Conservation (phyloP, 2,888 invertebrate species). For the Acanthosoma haemorrhoidale region DNA sequence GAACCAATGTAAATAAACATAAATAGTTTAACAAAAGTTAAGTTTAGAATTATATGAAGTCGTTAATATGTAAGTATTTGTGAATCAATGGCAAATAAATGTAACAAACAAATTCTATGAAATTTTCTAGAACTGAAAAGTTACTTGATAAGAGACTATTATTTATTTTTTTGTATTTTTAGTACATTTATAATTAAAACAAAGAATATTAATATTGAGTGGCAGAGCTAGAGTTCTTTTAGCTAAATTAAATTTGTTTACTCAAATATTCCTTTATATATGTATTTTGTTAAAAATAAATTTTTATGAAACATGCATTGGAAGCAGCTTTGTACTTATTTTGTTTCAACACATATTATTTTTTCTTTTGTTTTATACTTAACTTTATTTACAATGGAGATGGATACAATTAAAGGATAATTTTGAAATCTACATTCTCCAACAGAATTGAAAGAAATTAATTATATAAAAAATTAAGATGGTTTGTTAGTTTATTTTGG, state of each 20-base stretch:
- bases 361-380: too few relatives aligned
- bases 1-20: not conserved
- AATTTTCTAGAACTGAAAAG: not conserved
- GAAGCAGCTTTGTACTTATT: not conserved
- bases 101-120: not conserved
- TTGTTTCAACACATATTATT: not conserved
- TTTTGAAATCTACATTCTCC: too few relatives aligned
- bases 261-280: not conserved
- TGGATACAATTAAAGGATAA: too few relatives aligned
- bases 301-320: not conserved
- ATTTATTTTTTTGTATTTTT: not conserved
- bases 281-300: conserved; percentile 9
- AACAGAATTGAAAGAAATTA: too few relatives aligned
- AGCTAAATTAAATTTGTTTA: conserved; percentile 1
- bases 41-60: not conserved
- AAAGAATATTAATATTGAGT: not conserved
- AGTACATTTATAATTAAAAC: not conserved
- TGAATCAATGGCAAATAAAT: too few relatives aligned
- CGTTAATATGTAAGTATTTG: not conserved
- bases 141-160: conserved; percentile 5
- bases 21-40: not conserved
- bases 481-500: too few relatives aligned
- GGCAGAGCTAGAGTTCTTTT: not conserved
- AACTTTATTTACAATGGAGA: too few relatives aligned
- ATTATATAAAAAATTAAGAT: too few relatives aligned